These are phyloP conservation scores for Lontra canadensis DNA, from an alignment of 2,113 vertebrate genomes.

Conservation along the genomic window DNA sequence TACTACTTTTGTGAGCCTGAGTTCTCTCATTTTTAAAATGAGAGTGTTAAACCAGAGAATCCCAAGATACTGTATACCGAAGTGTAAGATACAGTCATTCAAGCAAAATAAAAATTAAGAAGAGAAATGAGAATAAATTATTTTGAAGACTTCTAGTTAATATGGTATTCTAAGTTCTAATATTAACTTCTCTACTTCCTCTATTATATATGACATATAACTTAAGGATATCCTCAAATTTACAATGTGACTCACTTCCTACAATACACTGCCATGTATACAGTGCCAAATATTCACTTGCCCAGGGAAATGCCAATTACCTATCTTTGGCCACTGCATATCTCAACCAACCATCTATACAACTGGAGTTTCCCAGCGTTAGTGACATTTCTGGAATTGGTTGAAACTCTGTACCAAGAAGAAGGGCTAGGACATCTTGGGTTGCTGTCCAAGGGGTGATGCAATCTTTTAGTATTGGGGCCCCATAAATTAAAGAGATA, in stretches of 20 bases:
- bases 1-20: neutral
- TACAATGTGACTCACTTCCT: neutral
- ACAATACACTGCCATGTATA: neutral
- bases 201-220: neutral
- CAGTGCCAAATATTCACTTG: neutral
- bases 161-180: neutral
- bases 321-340: neutral
- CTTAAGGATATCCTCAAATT: neutral
- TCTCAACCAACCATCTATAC: neutral
- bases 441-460: neutral
- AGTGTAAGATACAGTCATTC: neutral
- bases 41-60: neutral
- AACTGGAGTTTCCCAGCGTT: neutral
- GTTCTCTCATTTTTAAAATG: neutral
- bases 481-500: neutral
- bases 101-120: slow-evolving; percentile 28
- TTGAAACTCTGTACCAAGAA: neutral
- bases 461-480: neutral
- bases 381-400: neutral
- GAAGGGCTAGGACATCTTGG: neutral
- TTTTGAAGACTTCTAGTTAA: neutral
- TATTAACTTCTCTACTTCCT: neutral
- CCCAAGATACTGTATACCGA: neutral
- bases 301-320: neutral
- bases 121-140: neutral